A percentile compares a stretch with the other conserved stretches of the same genome.
phyloP scores from a whole-genome alignment of 2,113 vertebrate genomes.

The Pyxicephalus adspersus region DNA sequence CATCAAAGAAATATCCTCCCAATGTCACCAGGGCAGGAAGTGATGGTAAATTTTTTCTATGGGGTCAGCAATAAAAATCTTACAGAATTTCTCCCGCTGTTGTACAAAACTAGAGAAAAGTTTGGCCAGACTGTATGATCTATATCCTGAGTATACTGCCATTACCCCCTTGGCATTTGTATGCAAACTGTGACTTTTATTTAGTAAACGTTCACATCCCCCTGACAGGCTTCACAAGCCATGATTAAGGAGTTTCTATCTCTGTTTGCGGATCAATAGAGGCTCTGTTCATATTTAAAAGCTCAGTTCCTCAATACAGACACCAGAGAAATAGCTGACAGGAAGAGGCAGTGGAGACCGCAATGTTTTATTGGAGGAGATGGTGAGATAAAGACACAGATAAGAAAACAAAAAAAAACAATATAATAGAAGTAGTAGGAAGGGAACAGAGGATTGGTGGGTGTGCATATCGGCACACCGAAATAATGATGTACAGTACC shows the following conservation, averaged over 20 bases:
- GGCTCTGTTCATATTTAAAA: slow-evolving; percentile 17
- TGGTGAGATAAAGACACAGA: neutral
- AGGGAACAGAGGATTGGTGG: no score
- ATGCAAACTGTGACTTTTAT: neutral
- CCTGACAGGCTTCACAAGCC: slow-evolving; percentile 6
- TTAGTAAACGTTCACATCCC: neutral
- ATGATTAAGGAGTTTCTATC: slow-evolving; percentile 4
- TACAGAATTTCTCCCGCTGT: no score
- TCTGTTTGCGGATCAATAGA: slow-evolving; percentile 28
- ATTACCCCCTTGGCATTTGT: neutral
- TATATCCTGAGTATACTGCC: neutral
- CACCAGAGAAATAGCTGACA: neutral
- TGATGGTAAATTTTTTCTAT: no score
- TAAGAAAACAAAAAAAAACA: no score
- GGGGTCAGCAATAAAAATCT: no score
- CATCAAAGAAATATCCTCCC: no score
- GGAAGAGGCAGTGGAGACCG: neutral
- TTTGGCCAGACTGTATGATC: neutral
- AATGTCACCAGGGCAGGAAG: no score
- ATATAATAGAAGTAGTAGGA: no score
- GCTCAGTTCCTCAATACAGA: slow-evolving; percentile 2
- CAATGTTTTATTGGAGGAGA: neutral
- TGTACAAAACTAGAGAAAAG: no score
- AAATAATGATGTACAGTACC: no score
- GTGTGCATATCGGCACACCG: no score